Conservation (phyloP, 2,888 invertebrate species). For the Lysandra coridon region DNA sequence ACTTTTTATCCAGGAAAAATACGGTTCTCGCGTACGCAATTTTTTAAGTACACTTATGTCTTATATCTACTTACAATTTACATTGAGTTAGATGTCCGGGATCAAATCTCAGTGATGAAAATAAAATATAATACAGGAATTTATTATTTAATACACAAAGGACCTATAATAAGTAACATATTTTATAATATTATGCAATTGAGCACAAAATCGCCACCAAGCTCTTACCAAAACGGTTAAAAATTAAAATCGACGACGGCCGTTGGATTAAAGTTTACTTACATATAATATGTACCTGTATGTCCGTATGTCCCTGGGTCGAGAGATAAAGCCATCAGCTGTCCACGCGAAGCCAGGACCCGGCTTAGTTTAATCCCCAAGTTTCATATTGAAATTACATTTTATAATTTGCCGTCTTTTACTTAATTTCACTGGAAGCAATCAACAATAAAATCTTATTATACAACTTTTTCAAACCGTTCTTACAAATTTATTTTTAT, state of each 20-base stretch:
- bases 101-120: no score
- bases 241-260: background rate
- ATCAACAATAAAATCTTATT: background rate
- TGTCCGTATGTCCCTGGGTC: background rate
- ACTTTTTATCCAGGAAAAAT: no score
- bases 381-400: slow-evolving; percentile 24
- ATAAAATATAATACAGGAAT: no score
- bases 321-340: slow-evolving; percentile 9
- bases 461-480: background rate
- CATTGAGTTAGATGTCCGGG: no score
- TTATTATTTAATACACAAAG: no score
- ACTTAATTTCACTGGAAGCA: background rate
- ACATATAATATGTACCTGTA: background rate
- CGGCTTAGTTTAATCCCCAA: slow-evolving; percentile 1
- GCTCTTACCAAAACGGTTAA: background rate
- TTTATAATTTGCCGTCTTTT: slow-evolving; percentile 10
- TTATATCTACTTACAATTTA: no score
- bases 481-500: background rate
- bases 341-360: slow-evolving; percentile 15
- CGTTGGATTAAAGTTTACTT: background rate
- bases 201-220: background rate
- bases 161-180: no score
- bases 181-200: background rate
- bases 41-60: no score
- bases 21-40: no score